phyloP scores from a whole-genome alignment of 23 tunicate species.

The Halocynthia roretzi region DNA sequence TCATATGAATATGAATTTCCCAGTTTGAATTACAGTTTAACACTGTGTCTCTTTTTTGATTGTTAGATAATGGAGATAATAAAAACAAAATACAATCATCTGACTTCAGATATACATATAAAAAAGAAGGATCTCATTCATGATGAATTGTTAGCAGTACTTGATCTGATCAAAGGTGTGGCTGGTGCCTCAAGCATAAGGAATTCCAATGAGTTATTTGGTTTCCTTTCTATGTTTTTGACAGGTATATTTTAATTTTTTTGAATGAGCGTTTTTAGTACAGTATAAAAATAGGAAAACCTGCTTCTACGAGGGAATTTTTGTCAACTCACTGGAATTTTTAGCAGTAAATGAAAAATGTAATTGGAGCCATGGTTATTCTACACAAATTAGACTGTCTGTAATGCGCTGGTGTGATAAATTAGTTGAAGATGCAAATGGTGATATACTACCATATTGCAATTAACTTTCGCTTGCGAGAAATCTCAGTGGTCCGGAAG shows the following conservation, averaged over 20 bases:
- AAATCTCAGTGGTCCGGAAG: no score
- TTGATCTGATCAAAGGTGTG: slow-evolving; percentile 54
- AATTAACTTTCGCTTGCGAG: no score
- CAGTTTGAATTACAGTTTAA: neutral
- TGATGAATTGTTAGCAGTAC: slow-evolving; percentile 25
- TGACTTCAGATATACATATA: slow-evolving; percentile 23
- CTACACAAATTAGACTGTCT: no score
- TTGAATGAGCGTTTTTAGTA: neutral
- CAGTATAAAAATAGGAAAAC: no score
- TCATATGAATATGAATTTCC: neutral
- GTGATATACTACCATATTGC: no score
- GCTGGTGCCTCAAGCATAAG: slow-evolving; percentile 42
- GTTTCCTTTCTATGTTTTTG: slow-evolving; percentile 35
- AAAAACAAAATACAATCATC: slow-evolving; percentile 30
- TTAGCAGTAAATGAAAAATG: no score
- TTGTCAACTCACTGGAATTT: no score
- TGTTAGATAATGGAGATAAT: slow-evolving; percentile 53
- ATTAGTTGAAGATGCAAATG: no score
- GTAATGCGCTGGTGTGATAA: no score
- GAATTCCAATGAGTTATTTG: slow-evolving; percentile 36
- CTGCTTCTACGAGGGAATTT: no score
- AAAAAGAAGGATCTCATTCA: neutral
- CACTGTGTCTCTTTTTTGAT: neutral
- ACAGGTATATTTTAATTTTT: slow-evolving; percentile 20
- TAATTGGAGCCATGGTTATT: no score